These are phyloP conservation scores for Danaus chrysippus DNA, from an alignment of 2,888 invertebrate species.

Conservation along the genomic window DNA sequence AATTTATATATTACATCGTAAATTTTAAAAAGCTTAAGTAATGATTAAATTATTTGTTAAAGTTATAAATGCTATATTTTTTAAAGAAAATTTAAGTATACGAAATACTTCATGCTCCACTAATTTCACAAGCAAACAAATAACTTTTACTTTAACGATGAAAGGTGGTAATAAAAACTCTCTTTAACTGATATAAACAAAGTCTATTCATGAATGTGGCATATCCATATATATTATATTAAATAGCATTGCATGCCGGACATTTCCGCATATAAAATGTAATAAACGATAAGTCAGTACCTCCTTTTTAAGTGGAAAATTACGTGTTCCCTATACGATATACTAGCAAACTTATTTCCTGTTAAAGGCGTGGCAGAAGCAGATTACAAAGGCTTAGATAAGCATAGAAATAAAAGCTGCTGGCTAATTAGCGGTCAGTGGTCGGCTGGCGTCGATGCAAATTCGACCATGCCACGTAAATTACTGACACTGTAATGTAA, in stretches of 20 bases:
- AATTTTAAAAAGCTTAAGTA: too few relatives aligned
- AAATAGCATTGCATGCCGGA: constrained; percentile 2
- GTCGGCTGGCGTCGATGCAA: constrained; percentile 48
- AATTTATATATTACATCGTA: too few relatives aligned
- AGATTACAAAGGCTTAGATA: constrained; percentile 70
- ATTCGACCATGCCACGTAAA: constrained; percentile 53
- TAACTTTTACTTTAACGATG: too few relatives aligned
- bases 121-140: too few relatives aligned
- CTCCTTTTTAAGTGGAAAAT: constrained; percentile 9
- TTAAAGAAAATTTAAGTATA: too few relatives aligned
- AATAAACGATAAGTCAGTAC: constrained; percentile 7
- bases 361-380: constrained; percentile 53
- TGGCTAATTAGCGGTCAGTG: constrained; percentile 62
- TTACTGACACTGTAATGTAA: constrained; percentile 37
- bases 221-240: constrained; percentile 4
- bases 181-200: too few relatives aligned
- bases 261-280: constrained; percentile 8
- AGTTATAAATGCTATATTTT: too few relatives aligned
- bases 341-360: constrained; percentile 23
- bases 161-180: too few relatives aligned
- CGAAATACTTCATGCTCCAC: too few relatives aligned
- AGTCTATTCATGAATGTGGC: too few relatives aligned
- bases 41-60: too few relatives aligned
- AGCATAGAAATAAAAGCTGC: constrained; percentile 72
- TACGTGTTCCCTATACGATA: constrained; percentile 10